Base-by-base conservation (phyloP, 2,797 vertebrate species). In the Podargus strigoides region DNA sequence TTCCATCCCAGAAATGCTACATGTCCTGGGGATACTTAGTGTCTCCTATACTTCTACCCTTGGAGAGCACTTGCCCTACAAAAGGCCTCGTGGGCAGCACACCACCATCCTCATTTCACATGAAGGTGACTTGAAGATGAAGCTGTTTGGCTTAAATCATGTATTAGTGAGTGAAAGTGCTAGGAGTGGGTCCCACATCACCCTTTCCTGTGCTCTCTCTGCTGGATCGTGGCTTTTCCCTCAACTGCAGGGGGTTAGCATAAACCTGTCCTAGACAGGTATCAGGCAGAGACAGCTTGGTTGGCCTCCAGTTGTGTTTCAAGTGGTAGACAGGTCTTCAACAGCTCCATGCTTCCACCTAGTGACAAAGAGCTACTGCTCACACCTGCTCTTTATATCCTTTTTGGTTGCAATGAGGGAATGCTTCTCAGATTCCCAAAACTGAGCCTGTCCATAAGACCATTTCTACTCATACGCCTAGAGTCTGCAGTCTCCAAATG, bases 261-360 rank as follows among this genome's bases (percentile, higher is more conserved):
- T 6, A 15, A 30, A 26, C 2, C 6, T 0, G 14, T 27, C 16
- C 28, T 32, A 56, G 66, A 23, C 1, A 3, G 9, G 21, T 18
- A 14, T 26, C 12, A 10, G 18, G 5, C 22, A 17, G 26, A 46
- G 49, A 19, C 23, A 34, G 23, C 30, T 20, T 19, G 32, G 15
- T 7, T 30, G 3, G 15, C 12, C 5, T 18, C 22, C 32, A 5
- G 10, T 1, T 30, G n/a, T 4, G 7, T 58, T 85, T 34, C 3
- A 2, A 47, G 56, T 0, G 4, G 7, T 12, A 28, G 20, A 8
- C 7, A 26, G 41, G 21, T 20, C n/a, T 83, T n/a, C 34, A 37
- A 23, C 17, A 10, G 88, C 89, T 93, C 96, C 66, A 64, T n/a
- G 27, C 87, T 80, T 91, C 96, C 96, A 96, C 58, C 96, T 90